Evolutionary conservation across 1,140 invertebrate genomes (phyloP).

Genomic region (Trichonephila clavata): DNA sequence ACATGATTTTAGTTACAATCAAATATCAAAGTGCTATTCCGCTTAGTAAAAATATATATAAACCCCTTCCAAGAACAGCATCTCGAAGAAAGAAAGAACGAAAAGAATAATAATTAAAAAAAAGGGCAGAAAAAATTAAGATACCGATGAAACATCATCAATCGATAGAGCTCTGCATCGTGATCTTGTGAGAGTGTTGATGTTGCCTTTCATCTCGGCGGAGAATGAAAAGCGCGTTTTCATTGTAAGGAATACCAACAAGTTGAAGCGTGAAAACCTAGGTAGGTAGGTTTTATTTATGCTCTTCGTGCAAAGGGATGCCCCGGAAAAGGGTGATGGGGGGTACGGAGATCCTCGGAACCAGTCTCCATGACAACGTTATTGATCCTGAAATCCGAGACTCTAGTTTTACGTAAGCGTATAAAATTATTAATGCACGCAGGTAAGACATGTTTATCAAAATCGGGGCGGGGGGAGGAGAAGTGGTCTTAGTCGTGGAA

Average conservation of each 20-base stretch:
- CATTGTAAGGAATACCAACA: neutral
- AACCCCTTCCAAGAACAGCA: neutral
- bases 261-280: neutral
- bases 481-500: neutral
- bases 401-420: slow-evolving; percentile 61
- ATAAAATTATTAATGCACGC: slow-evolving; percentile 57
- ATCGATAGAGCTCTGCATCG: neutral
- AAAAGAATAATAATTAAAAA: neutral
- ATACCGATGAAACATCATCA: neutral
- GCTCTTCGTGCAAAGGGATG: slow-evolving; percentile 36
- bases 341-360: slow-evolving; percentile 29
- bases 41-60: too few relatives aligned
- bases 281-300: slow-evolving; percentile 43
- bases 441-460: slow-evolving; percentile 60
- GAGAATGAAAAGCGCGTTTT: slow-evolving; percentile 11
- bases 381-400: slow-evolving; percentile 67
- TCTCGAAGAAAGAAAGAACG: neutral
- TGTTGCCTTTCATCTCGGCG: neutral
- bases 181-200: neutral
- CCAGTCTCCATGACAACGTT: slow-evolving; percentile 60
- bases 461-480: neutral
- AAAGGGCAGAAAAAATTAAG: neutral
- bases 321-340: neutral
- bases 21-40: too few relatives aligned
- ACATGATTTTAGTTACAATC: too few relatives aligned